Evolutionary conservation across 2,888 invertebrate species (phyloP).

Genomic region (Ophioninae sp.): DNA sequence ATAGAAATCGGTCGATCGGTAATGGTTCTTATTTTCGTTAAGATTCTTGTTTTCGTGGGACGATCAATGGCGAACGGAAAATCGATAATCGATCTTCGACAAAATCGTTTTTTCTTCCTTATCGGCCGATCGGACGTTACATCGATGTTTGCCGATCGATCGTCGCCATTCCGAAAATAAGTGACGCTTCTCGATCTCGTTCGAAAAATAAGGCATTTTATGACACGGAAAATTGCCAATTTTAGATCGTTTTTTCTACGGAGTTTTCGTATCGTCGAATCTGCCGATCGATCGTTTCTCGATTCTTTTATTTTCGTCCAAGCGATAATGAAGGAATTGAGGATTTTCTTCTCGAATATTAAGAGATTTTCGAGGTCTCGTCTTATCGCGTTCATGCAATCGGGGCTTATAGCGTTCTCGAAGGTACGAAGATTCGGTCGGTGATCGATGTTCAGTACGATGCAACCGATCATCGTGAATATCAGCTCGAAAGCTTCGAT

Average conservation of each 20-base stretch:
- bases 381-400: conserved; percentile 41
- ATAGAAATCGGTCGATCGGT: not conserved
- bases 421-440: conserved; percentile 30
- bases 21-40: not conserved
- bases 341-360: conserved; percentile 56
- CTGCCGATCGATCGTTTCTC: not conserved
- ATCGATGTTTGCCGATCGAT: not conserved
- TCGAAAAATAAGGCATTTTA: conserved; percentile 54
- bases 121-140: conserved; percentile 15
- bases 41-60: conserved; percentile 41
- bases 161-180: not conserved
- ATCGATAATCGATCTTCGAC: conserved; percentile 36
- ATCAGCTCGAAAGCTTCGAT: conserved; percentile 58
- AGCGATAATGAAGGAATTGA: conserved; percentile 46
- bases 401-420: conserved; percentile 37
- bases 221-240: conserved; percentile 37
- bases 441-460: conserved; percentile 58
- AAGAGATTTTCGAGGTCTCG: conserved; percentile 63
- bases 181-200: conserved; percentile 9
- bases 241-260: conserved; percentile 34
- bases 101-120: conserved; percentile 2
- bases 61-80: conserved; percentile 37
- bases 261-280: conserved; percentile 1
- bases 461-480: conserved; percentile 62
- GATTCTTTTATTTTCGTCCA: conserved; percentile 48